Evolutionary conservation across 2,113 vertebrate species (phyloP), one percentile per base, ranked within the genome.

Genomic region (Oreocharis arfaki): DNA sequence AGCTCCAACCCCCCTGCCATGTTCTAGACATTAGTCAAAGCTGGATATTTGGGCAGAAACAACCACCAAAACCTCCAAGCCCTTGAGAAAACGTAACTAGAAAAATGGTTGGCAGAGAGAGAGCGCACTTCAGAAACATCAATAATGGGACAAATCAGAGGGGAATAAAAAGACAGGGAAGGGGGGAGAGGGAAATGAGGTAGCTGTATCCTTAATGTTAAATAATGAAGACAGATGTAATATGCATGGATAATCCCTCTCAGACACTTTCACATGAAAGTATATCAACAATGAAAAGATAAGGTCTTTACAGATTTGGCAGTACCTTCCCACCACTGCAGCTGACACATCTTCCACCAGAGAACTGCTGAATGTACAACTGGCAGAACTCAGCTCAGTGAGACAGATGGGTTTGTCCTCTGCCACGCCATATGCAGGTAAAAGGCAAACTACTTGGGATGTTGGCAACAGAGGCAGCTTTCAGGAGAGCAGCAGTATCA

Each of bases 341-440:
- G 50, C 59, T n/a, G 61, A 28, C 15, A 44, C 28, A 33, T 9
- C 68, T 57, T 35, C 41, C 67, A 80, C 46, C 26, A 46, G 85
- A 52, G 47, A 95, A 50, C 1, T 57, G 73, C 74, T 78, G 69
- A 57, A 28, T 7, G 16, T 5, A 49, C 23, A 37, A 23, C 44
- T 33, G 46, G 63, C 50, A 82, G 41, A 63, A 68, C 32, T 37
- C 39, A 8, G 14, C 59, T 49, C 33, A 61, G n/a, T 0, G 0
- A 47, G 27, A 41, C 13, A 11, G n/a, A 57, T 2, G 7, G 56
- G 7, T 75, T 49, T 55, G 30, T 28, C 52, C 61, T 78, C 60
- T 50, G 33, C n/a, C 2, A 1, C 1, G 1, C 26, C 1, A 2
- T 5, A 19, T 1, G 15, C 13, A 68, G 18, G 26, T 30, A 33